These are phyloP conservation scores for Crenichthys baileyi DNA, from an alignment of 2,797 vertebrate genomes.

Conservation along the genomic window DNA sequence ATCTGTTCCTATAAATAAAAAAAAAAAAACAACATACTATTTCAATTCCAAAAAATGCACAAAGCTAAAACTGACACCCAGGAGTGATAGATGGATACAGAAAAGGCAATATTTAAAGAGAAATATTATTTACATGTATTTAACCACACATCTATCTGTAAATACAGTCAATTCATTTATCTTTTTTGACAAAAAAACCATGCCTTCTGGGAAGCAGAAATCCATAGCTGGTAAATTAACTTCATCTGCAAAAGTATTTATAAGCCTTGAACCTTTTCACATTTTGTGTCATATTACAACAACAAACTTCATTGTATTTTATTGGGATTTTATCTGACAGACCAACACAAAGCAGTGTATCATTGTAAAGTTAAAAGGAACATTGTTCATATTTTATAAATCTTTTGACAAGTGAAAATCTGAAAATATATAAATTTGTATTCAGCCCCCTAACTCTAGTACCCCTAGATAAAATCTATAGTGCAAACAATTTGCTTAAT, in stretches of 20 bases:
- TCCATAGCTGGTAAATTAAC: neutral
- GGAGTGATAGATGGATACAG: constrained; percentile 35
- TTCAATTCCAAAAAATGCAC: constrained; percentile 51
- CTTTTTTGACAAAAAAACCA: constrained; percentile 42
- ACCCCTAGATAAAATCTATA: neutral
- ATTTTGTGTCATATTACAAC: neutral
- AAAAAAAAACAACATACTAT: constrained; percentile 1
- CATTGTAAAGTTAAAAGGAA: neutral
- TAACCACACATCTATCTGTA: constrained; percentile 54
- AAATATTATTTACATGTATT: constrained; percentile 74
- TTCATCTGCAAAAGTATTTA: neutral
- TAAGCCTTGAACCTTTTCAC: neutral
- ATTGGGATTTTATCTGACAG: neutral
- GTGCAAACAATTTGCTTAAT: neutral
- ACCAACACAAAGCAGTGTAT: neutral
- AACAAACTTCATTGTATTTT: neutral
- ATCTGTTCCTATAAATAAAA: constrained; percentile 21
- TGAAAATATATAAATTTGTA: neutral
- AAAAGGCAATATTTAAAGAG: constrained; percentile 64
- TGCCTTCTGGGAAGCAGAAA: constrained; percentile 35
- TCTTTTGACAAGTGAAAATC: neutral
- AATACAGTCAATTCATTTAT: constrained; percentile 62
- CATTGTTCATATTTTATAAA: neutral
- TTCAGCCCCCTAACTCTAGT: neutral
- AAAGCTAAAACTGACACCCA: constrained; percentile 43